Evolutionary conservation across 1,140 invertebrate genomes (phyloP), one percentile per base, ranked within the genome.

Genomic region (Habropoda laboriosa): DNA sequence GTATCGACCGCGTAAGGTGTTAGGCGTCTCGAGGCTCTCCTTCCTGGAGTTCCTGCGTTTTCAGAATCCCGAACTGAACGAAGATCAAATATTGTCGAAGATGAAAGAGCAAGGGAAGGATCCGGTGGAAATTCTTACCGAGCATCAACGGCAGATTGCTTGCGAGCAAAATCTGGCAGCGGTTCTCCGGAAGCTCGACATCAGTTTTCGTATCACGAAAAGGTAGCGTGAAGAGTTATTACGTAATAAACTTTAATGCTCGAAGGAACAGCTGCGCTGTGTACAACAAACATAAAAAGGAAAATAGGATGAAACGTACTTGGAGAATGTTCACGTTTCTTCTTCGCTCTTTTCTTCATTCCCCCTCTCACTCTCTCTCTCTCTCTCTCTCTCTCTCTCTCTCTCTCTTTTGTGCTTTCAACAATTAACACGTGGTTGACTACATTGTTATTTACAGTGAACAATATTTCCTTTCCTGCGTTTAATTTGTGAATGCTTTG

Each of bases 151-250:
- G 8, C 79, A 82, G 61, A 55, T 80, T 4, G 40, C 58, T 53
- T 87, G 78, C 63, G 85, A 87, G 32, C 42, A 58, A 64, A 84
- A 68, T 57, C 16, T 74, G 35, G 55, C 47, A 7, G 32, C 61
- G 0, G 58, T 86, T 42, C 55, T 86, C 16, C 72, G 42, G 49
- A 86, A 82, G 68, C 79, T 86, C 57, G 24, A 77, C 40, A 64
- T 79, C 55, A 38, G 49, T 47, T 85, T 66, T 75, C 75, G 75
- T 32, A 75, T 87, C 42, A 64, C 72, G 13, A 87, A 85, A 71
- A 87, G 79, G 86, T 87, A 87, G 57, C 16, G 32, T 16, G 5
- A 51, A 68, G 30, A n/a, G 45, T 66, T 49, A 49, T 66, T 32
- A 47, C 63, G 63, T 66, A 49, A 47, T 47, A 66, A 49, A 66